Evolutionary conservation across 2,113 vertebrate genomes (phyloP).

Genomic region (Nettapus auritus): DNA sequence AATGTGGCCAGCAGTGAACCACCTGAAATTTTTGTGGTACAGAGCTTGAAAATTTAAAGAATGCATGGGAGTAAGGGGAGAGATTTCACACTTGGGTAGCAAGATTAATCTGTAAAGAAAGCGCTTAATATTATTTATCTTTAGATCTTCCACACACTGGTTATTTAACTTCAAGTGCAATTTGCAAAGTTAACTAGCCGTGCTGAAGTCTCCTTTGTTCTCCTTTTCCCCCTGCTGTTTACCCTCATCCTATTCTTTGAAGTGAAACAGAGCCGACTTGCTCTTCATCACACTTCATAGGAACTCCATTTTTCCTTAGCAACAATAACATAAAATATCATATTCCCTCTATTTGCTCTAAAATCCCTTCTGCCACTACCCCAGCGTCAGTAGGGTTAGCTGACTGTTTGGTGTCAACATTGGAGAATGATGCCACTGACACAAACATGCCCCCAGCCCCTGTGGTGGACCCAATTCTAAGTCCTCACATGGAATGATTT

Average conservation of each 20-base stretch:
- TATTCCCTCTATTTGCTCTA: not conserved
- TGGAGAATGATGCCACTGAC: not conserved
- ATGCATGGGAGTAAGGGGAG: not conserved
- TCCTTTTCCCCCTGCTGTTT: not conserved
- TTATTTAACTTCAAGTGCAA: not conserved
- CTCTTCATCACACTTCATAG: not conserved
- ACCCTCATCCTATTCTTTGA: not conserved
- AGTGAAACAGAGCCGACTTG: not conserved
- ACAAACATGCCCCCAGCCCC: not conserved
- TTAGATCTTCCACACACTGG: not conserved
- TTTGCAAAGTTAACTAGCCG: not conserved
- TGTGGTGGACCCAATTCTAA: not conserved
- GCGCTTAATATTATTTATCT: not conserved
- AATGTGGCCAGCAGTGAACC: not conserved
- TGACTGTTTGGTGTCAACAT: not conserved
- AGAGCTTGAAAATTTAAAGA: not conserved
- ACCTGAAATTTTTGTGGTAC: not conserved
- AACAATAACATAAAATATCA: not conserved
- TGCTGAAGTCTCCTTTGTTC: not conserved
- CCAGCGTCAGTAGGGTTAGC: not conserved
- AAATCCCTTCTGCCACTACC: not conserved
- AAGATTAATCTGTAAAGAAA: conserved; percentile 20
- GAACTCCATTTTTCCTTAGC: not conserved
- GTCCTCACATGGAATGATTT: not conserved
- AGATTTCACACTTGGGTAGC: not conserved